Conservation (phyloP, 2,113 vertebrate species). For the Mustela lutreola region DNA sequence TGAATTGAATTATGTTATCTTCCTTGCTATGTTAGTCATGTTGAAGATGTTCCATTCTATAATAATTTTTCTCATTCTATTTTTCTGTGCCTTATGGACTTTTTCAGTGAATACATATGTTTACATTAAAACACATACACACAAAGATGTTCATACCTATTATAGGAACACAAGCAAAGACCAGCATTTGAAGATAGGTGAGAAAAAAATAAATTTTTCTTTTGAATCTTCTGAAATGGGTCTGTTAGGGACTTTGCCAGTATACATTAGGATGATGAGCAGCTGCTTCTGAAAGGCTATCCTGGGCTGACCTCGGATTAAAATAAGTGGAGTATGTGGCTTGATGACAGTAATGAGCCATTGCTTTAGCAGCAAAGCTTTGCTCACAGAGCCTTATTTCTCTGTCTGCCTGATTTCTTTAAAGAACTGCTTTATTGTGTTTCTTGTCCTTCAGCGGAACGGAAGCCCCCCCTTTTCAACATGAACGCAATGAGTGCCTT, state of each 20-base stretch:
- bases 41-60: slow-evolving; percentile 38
- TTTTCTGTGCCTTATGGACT: background rate
- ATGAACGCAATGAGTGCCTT: slow-evolving; percentile 99
- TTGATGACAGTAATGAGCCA: slow-evolving; percentile 67
- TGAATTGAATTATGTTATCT: background rate
- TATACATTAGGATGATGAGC: slow-evolving; percentile 46
- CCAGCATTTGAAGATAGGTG: slow-evolving; percentile 7
- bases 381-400: slow-evolving; percentile 61
- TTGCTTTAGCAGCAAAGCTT: slow-evolving; percentile 65
- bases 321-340: slow-evolving; percentile 78
- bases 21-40: background rate
- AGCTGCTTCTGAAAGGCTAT: slow-evolving; percentile 72
- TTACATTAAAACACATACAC: slow-evolving; percentile 49
- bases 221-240: background rate
- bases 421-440: slow-evolving; percentile 63
- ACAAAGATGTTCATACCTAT: slow-evolving; percentile 14
- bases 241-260: background rate
- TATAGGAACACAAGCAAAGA: slow-evolving; percentile 22
- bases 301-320: slow-evolving; percentile 68
- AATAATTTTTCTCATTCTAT: slow-evolving; percentile 26
- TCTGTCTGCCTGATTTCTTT: slow-evolving; percentile 70
- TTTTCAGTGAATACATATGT: slow-evolving; percentile 46
- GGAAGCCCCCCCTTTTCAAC: slow-evolving; percentile 99
- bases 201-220: background rate
- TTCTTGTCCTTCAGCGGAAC: slow-evolving; percentile 92